Evolutionary conservation across 2,113 vertebrate genomes (phyloP), one percentile per base, ranked within the genome.

Genomic region (Triplophysa siluroides): DNA sequence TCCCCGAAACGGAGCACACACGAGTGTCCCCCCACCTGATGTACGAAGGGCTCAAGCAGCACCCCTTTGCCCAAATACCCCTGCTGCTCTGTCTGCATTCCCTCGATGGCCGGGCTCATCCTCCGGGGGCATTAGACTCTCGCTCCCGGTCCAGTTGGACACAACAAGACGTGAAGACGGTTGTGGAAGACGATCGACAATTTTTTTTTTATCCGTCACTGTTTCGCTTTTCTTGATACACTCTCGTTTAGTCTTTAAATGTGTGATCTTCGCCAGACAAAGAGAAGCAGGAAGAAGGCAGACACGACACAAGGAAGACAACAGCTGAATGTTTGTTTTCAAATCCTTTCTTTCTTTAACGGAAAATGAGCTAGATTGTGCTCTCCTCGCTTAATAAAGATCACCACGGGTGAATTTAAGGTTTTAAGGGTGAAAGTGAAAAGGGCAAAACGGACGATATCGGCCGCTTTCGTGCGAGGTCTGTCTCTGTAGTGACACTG

Each of bases 71-170:
- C 90, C 82, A 92, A 81, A 83, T 88, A 92, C 43, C 78, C 62
- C 72, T 81, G 66, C 80, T 94, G 95, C 89, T 98, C 96, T 88
- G 94, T 93, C 92, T 99, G 80, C 97, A 99, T 98, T 83, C 95
- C 95, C 94, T 97, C 96, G 86, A 98, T 97, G 83, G 98, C 97
- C 91, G 98, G 98, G 95, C 97, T 98, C 98, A 99, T 99, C 93
- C 94, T 99, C 96, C 90, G 93, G 93, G 94, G 89, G 89, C 96
- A 96, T 97, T 93, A 95, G 95, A 96, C 87, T 91, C 67, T 72
- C 67, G 13, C 16, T 45, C 66, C 72, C 66, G 67, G 76, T 74
- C 54, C 75, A 29, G 62, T 24, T 33, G 66, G 75, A 64, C 54
- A 69, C 26, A 52, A 78, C 3, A 81, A 38, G 24, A 79, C 18